Conservation (phyloP, 2,113 vertebrate species). For the Pyxicephalus adspersus region DNA sequence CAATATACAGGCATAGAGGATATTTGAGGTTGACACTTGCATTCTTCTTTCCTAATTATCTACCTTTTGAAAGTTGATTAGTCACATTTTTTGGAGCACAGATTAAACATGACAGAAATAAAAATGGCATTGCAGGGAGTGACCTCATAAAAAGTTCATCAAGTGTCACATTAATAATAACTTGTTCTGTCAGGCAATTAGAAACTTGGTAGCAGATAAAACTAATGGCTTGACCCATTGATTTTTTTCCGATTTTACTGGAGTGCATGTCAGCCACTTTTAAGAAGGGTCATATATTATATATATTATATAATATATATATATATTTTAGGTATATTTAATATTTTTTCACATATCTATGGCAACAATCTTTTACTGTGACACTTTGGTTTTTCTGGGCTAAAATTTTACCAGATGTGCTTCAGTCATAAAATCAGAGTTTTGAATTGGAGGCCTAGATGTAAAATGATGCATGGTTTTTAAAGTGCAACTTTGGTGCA, state of each 20-base stretch:
- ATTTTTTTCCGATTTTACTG: conserved; percentile 10
- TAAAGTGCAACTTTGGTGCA: no score
- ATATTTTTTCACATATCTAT: no score
- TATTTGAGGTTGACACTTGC: conserved; percentile 19
- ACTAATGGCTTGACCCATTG: conserved; percentile 32
- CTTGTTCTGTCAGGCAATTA: conserved; percentile 49
- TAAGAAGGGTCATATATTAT: conserved; percentile 34
- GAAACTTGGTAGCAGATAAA: conserved; percentile 38
- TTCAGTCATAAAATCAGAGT: not conserved
- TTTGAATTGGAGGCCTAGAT: no score
- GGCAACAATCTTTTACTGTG: not conserved
- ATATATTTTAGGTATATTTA: no score
- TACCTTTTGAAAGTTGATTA: conserved; percentile 36
- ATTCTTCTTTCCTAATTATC: conserved; percentile 29
- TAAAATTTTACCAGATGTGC: no score
- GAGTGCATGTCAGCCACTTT: conserved; percentile 25
- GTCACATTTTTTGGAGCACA: conserved; percentile 41
- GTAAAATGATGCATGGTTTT: no score
- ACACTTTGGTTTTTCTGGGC: no score
- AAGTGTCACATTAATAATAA: conserved; percentile 36
- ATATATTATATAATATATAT: not conserved
- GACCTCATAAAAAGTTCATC: conserved; percentile 50
- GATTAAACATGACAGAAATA: conserved; percentile 44
- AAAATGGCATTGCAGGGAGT: conserved; percentile 11
- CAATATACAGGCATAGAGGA: conserved; percentile 6